Conservation (phyloP, 2,113 vertebrate species). For the Cinclus mexicanus region DNA sequence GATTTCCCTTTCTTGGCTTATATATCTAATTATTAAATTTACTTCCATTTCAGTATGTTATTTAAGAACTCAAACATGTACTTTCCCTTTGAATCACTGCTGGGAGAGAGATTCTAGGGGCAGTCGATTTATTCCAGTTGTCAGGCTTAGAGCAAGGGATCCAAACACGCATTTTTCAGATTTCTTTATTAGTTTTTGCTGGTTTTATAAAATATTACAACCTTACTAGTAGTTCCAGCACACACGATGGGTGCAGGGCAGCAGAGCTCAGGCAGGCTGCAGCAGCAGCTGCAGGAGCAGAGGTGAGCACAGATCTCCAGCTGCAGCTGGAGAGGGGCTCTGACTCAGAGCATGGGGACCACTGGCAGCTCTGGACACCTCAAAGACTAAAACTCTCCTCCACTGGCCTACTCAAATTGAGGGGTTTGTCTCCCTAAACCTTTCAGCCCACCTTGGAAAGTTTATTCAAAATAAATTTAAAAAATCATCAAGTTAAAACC, state of each 20-base stretch:
- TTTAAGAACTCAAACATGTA: background rate
- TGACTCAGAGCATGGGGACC: background rate
- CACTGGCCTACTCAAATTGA: background rate
- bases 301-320: background rate
- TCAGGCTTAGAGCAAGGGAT: background rate
- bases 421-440: background rate
- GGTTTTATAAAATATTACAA: background rate
- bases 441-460: background rate
- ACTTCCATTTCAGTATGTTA: background rate
- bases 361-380: background rate
- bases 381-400: background rate
- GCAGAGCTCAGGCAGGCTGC: background rate
- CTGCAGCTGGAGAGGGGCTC: background rate
- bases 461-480: background rate
- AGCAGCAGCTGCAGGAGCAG: background rate
- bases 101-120: background rate
- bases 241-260: background rate
- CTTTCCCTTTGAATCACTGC: background rate
- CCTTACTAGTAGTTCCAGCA: fast-evolving
- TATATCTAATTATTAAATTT: background rate
- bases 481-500: background rate
- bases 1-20: background rate
- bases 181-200: background rate
- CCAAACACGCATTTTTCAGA: background rate
- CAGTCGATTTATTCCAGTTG: background rate